Conservation (phyloP, 2,888 invertebrate genomes). For the Plagiodera versicolora region DNA sequence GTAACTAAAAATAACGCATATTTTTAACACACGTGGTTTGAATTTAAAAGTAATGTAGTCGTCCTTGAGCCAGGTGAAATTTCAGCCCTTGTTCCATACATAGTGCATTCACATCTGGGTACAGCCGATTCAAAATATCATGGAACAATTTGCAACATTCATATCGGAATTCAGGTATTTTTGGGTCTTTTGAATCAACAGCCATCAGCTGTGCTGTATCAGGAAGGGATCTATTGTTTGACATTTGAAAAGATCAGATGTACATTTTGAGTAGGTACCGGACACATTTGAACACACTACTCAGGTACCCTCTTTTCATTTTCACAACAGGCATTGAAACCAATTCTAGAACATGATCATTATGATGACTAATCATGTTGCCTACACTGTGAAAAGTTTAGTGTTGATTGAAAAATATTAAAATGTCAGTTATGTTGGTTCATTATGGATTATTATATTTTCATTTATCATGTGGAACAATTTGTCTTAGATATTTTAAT, state of each 20-base stretch:
- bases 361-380: no score
- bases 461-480: no score
- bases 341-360: no score
- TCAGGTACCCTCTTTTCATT: no score
- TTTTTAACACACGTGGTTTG: constrained; percentile 36
- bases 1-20: constrained; percentile 20
- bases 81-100: constrained; percentile 46
- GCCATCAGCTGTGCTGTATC: neutral
- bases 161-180: constrained; percentile 4
- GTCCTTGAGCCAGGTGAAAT: constrained; percentile 55
- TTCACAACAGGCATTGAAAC: no score
- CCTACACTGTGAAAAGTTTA: no score
- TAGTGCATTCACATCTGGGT: constrained; percentile 52
- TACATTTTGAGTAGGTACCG: neutral
- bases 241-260: neutral
- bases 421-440: no score
- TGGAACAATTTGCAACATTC: constrained; percentile 27
- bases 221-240: neutral
- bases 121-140: constrained; percentile 47
- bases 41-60: constrained; percentile 39
- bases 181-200: neutral
- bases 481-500: no score
- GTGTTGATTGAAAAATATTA: no score
- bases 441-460: no score
- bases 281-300: no score